A percentile compares a stretch with the other conserved stretches of the same genome.
These are phyloP conservation scores for Streptopelia turtur DNA, from an alignment of 2,797 vertebrate genomes.

Conservation along the genomic window DNA sequence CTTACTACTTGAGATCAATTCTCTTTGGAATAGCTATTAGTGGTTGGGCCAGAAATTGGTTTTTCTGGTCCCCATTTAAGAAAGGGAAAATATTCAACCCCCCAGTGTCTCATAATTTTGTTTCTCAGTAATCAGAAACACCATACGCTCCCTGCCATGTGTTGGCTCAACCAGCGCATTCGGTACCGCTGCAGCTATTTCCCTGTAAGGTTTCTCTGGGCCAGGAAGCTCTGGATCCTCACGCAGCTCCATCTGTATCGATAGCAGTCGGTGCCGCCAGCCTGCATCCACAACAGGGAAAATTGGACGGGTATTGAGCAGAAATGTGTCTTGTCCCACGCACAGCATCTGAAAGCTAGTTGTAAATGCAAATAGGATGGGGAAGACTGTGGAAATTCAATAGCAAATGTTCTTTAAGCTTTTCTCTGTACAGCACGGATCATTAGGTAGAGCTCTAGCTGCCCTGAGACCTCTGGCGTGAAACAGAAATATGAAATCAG, in stretches of 20 bases:
- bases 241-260: not conserved
- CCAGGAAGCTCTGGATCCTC: constrained; percentile 20
- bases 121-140: not conserved
- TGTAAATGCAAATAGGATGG: constrained; percentile 25
- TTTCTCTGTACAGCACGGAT: not conserved
- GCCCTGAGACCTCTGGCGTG: not conserved
- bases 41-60: not conserved
- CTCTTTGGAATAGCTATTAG: not conserved
- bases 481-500: not conserved
- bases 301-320: constrained; percentile 8
- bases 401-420: not conserved
- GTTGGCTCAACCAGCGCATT: not conserved
- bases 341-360: constrained; percentile 12
- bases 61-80: not conserved
- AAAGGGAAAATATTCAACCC: not conserved
- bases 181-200: not conserved
- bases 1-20: not conserved
- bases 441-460: constrained; percentile 21
- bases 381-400: constrained; percentile 40
- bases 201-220: not conserved
- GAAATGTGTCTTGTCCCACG: constrained; percentile 37
- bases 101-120: not conserved
- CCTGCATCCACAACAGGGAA: not conserved
- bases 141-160: not conserved
- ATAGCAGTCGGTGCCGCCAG: not conserved